These are phyloP conservation scores for Linnaemya tessellans DNA, from an alignment of 2,888 invertebrate species.

Conservation along the genomic window DNA sequence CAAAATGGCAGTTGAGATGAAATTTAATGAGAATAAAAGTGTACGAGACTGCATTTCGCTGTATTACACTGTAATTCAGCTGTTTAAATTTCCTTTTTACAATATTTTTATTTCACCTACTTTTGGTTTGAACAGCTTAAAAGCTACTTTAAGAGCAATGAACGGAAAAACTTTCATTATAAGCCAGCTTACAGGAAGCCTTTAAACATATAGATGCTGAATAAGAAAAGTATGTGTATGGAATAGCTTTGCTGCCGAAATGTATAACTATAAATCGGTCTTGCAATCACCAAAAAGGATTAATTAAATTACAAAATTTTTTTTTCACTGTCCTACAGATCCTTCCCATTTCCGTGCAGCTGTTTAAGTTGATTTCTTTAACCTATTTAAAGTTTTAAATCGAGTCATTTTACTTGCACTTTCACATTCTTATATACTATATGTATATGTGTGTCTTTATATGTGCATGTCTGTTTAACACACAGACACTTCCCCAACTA, in stretches of 20 bases:
- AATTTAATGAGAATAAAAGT: slow-evolving; percentile 57
- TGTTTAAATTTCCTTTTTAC: slow-evolving; percentile 25
- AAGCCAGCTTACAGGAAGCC: not conserved
- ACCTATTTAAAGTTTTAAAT: not conserved
- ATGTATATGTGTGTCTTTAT: too few species aligned
- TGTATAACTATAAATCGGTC: not conserved
- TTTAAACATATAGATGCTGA: not conserved
- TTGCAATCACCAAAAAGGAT: not conserved
- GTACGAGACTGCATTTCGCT: not conserved
- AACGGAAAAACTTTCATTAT: slow-evolving; percentile 29
- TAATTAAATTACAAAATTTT: not conserved
- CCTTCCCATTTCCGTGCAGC: not conserved
- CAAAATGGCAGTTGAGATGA: slow-evolving; percentile 67
- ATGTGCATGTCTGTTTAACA: not conserved
- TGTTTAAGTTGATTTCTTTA: not conserved
- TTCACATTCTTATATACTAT: too few species aligned
- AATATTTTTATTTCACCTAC: slow-evolving; percentile 40
- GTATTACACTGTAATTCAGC: slow-evolving; percentile 49
- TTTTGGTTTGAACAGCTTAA: slow-evolving; percentile 41
- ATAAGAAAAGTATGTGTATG: not conserved
- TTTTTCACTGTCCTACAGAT: not conserved
- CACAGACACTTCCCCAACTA: slow-evolving; percentile 13
- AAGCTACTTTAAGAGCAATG: slow-evolving; percentile 30
- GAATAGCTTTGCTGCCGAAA: not conserved
- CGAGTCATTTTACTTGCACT: not conserved